Conservation (phyloP, 1,140 invertebrate genomes). For the Triops cancriformis region DNA sequence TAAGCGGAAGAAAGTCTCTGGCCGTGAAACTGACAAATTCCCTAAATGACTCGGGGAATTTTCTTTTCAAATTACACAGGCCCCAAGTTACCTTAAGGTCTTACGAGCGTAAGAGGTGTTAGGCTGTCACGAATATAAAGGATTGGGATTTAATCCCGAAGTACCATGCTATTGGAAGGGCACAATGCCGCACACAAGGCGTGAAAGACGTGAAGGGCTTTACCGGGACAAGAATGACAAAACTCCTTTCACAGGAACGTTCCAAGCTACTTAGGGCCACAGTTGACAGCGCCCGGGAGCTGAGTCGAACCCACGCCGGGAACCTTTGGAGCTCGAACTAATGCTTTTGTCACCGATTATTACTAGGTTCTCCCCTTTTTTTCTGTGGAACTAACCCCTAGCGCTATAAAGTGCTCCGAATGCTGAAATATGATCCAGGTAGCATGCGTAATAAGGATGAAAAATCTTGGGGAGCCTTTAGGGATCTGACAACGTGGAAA, state of each 20-base stretch:
- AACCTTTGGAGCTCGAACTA: too few species aligned
- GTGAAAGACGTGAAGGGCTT: background rate
- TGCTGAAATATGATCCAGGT: background rate
- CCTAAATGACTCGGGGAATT: background rate
- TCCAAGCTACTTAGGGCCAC: background rate
- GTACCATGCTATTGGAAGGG: background rate
- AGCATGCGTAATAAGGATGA: background rate
- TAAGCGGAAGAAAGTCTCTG: background rate
- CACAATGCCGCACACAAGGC: background rate
- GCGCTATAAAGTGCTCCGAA: background rate
- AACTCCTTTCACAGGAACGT: background rate
- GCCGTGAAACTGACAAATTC: background rate
- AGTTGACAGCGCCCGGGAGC: background rate
- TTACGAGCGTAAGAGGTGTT: background rate
- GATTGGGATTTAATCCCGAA: conserved; percentile 5
- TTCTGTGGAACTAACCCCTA: background rate
- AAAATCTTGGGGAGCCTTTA: background rate
- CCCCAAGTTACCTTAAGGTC: background rate
- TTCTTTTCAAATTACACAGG: background rate
- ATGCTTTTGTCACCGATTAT: too few species aligned
- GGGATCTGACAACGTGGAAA: too few species aligned
- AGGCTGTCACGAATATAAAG: background rate
- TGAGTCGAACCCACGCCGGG: too few species aligned
- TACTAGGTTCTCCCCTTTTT: background rate
- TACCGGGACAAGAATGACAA: background rate